A percentile compares a stretch with the other conserved stretches of the same genome.
Evolutionary conservation across 2,113 vertebrate species (phyloP).

Genomic region (Paradisaea rubra): DNA sequence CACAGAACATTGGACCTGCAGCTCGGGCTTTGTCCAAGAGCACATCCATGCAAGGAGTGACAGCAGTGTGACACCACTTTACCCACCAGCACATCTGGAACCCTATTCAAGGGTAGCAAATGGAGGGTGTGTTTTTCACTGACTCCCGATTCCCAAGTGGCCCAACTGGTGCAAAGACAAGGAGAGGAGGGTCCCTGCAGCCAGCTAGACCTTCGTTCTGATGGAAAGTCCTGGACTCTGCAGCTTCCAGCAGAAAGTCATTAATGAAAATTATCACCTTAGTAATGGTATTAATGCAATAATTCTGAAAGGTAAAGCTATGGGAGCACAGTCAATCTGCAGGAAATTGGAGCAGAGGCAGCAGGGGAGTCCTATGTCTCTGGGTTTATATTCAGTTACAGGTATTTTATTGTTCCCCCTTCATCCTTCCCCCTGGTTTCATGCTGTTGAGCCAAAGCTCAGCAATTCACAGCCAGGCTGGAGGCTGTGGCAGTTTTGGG

Average conservation of each 20-base stretch:
- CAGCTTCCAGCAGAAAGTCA: not conserved
- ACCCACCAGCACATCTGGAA: not conserved
- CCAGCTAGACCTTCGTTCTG: not conserved
- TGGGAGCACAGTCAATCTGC: not conserved
- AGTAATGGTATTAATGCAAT: constrained; percentile 10
- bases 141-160: not conserved
- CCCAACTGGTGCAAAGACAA: not conserved
- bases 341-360: not conserved
- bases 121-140: not conserved
- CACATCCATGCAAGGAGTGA: not conserved
- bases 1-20: not conserved
- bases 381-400: not conserved
- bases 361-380: not conserved
- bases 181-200: not conserved
- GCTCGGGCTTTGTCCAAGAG: not conserved
- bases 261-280: constrained; percentile 26
- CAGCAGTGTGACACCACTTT: not conserved
- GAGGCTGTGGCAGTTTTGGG: not conserved
- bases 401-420: not conserved
- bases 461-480: accelerated
- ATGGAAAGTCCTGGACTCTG: not conserved
- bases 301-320: not conserved
- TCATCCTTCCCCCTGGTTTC: not conserved
- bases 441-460: not conserved
- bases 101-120: not conserved